phyloP scores from a whole-genome alignment of 2,113 vertebrate species.

The Peromyscus leucopus region DNA sequence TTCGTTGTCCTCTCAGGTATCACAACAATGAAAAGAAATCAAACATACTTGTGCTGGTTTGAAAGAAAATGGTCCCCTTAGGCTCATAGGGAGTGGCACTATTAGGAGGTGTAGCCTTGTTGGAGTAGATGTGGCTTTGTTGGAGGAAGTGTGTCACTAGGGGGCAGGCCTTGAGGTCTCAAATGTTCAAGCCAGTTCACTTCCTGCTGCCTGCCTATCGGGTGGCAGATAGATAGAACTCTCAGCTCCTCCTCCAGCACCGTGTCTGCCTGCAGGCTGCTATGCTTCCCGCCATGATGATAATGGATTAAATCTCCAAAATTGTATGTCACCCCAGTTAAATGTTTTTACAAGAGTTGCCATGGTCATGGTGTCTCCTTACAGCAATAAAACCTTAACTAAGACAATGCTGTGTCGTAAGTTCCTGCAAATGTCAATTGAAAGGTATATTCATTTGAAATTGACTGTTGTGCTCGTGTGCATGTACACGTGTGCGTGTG shows the following conservation, averaged over 20 bases:
- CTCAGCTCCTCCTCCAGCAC: neutral
- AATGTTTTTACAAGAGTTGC: neutral
- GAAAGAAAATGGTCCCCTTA: neutral
- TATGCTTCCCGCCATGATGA: neutral
- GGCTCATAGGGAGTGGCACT: neutral
- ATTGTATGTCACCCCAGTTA: neutral
- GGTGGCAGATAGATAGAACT: neutral
- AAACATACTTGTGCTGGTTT: neutral
- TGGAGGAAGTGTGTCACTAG: neutral
- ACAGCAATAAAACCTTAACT: neutral
- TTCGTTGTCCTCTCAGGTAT: neutral
- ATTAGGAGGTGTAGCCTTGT: neutral
- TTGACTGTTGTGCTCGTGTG: neutral
- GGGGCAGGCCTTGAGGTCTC: neutral
- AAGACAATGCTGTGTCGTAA: neutral
- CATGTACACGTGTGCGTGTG: no score
- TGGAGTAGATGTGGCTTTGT: neutral
- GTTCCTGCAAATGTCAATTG: conserved; percentile 6
- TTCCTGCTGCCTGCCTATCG: neutral
- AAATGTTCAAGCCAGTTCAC: neutral
- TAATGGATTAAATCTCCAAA: neutral
- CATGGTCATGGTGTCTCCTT: neutral
- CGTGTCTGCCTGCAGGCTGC: neutral
- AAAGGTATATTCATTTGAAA: neutral
- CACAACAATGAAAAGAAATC: neutral